Percentiles rank a stretch among this genome's conserved stretches.
Conservation (phyloP, 1,140 invertebrate genomes). For the Musca domestica region DNA sequence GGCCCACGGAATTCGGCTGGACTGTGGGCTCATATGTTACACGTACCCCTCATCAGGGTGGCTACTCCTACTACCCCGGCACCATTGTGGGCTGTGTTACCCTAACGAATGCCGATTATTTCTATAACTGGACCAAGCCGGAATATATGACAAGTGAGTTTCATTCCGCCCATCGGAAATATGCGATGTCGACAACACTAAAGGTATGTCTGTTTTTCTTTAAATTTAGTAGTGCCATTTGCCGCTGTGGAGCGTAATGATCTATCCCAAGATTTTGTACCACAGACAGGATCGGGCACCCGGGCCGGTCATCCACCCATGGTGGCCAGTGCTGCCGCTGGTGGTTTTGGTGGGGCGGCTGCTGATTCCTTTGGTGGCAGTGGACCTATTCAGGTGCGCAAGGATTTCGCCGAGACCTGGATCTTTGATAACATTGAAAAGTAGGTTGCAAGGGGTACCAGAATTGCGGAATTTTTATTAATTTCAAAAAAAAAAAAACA, state of each 20-base stretch:
- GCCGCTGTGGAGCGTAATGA: neutral
- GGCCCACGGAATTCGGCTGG: constrained; percentile 47
- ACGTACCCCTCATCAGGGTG: constrained; percentile 43
- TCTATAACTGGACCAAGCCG: constrained; percentile 42
- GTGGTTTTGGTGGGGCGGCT: neutral
- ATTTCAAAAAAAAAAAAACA: too few species aligned
- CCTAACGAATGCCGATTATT: constrained; percentile 47
- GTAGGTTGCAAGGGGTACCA: neutral
- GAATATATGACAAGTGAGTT: constrained; percentile 1
- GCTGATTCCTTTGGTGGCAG: neutral
- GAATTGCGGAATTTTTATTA: neutral
- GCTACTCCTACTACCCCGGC: constrained; percentile 47
- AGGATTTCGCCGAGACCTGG: constrained; percentile 49
- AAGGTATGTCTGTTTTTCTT: too few species aligned
- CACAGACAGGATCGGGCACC: too few species aligned
- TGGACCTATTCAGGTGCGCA: constrained; percentile 31
- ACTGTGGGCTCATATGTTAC: constrained; percentile 43
- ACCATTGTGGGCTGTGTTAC: constrained; percentile 43
- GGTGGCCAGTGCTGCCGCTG: neutral
- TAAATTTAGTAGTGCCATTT: neutral
- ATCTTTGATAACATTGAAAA: constrained; percentile 47
- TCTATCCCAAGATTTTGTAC: too few species aligned
- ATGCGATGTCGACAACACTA: too few species aligned
- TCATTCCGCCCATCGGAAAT: too few species aligned
- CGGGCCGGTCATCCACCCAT: neutral